These are phyloP conservation scores for Gobio occitaniae DNA, from an alignment of 2,797 vertebrate species.

Conservation along the genomic window DNA sequence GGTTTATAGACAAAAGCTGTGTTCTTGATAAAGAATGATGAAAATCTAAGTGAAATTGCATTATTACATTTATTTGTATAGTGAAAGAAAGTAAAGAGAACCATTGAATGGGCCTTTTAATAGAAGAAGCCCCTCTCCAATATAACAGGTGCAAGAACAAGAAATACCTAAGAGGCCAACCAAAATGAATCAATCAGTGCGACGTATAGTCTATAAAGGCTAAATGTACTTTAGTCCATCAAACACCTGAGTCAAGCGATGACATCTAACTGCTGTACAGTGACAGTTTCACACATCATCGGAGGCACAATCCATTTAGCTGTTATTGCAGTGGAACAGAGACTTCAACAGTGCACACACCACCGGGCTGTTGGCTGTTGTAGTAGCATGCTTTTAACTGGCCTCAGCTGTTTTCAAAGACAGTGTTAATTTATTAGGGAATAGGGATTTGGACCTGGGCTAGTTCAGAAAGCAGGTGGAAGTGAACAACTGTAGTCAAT, in stretches of 20 bases:
- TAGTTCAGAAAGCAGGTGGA: conserved; percentile 14
- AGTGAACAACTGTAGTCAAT: neutral
- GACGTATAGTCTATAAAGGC: neutral
- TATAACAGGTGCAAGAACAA: neutral
- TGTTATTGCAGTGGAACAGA: conserved; percentile 20
- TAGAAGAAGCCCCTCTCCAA: neutral
- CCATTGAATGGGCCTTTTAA: too few relatives aligned
- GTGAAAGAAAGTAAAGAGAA: neutral
- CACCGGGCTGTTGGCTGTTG: neutral
- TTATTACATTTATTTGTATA: neutral
- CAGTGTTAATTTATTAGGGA: conserved; percentile 15
- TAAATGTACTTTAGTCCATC: conserved; percentile 2
- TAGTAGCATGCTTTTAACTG: conserved; percentile 13
- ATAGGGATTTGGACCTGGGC: neutral
- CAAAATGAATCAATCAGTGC: neutral
- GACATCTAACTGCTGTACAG: neutral
- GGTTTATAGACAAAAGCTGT: too few relatives aligned
- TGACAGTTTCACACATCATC: neutral
- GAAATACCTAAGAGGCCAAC: neutral
- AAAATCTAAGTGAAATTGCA: neutral
- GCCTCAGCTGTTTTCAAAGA: conserved; percentile 6
- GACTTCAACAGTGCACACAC: neutral
- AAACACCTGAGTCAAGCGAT: neutral
- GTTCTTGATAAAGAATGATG: neutral
- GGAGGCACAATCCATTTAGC: conserved; percentile 19